These are phyloP conservation scores for Eristalis arbustorum DNA, from an alignment of 2,888 invertebrate species.

Conservation along the genomic window DNA sequence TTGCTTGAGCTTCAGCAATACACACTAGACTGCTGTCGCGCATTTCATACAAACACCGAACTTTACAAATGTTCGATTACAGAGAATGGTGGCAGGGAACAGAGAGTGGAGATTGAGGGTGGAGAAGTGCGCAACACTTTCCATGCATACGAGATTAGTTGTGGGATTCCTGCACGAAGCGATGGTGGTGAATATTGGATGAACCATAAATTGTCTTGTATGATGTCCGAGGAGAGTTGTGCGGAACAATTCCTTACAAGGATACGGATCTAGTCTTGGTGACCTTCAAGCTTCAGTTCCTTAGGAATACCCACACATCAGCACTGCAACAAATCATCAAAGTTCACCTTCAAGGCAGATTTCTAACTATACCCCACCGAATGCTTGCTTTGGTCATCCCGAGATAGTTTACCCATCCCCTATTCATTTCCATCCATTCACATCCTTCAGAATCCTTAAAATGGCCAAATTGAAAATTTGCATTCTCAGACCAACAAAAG, in stretches of 20 bases:
- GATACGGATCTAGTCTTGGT: too few relatives aligned
- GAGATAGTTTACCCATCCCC: too few relatives aligned
- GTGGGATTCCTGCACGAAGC: conserved; percentile 61
- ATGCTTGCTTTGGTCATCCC: too few relatives aligned
- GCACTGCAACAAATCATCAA: too few relatives aligned
- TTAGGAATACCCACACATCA: too few relatives aligned
- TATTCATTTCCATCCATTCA: too few relatives aligned
- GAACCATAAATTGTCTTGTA: conserved; percentile 36
- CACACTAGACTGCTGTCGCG: conserved; percentile 33
- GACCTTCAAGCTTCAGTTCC: too few relatives aligned
- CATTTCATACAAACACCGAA: conserved; percentile 28
- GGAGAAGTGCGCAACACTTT: conserved; percentile 70
- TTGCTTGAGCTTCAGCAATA: conserved; percentile 46
- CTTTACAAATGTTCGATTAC: not conserved
- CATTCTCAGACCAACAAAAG: too few relatives aligned
- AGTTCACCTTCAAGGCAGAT: too few relatives aligned
- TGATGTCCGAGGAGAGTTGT: conserved; percentile 2
- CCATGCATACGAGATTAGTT: conserved; percentile 67
- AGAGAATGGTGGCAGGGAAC: not conserved
- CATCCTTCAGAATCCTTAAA: too few relatives aligned
- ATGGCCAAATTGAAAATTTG: too few relatives aligned
- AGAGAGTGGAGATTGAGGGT: conserved; percentile 40
- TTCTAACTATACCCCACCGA: too few relatives aligned
- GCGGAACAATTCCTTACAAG: not conserved
- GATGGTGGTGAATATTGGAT: conserved; percentile 39